Base-by-base conservation (phyloP, 2,888 invertebrate genomes). In the Sympetrum striolatum region DNA sequence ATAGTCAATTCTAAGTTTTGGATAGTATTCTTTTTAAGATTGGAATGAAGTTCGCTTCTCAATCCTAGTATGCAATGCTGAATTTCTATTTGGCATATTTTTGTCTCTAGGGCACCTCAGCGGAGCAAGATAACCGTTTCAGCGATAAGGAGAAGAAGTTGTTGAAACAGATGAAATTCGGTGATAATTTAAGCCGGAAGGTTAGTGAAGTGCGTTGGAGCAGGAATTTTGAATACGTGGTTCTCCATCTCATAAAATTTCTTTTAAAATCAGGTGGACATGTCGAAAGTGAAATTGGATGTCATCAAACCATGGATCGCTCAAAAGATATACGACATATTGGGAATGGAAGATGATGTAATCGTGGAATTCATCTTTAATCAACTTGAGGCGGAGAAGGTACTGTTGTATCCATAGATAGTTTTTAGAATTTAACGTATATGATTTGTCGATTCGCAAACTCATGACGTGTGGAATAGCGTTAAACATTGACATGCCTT, bases 61-160 rank as follows among this genome's bases (percentile, higher is more conserved):
- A 31, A 31, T 31, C 0, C 15, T 2, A 86, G 31, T 12, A 35
- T 10, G 53, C 5, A n/a, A 35, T n/a, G 53, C 31, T 53, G 8
- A 25, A 31, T 35, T 48, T 37, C 5, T n/a, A 73, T 48, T 12
- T 58, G n/a, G 4, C 22, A 53, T 12, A 25, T 90, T 37, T 73
- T 90, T 25, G 39, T 93, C 94, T 15, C 86, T 93, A 99, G 99
- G 99, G 99, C 92, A 99, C 99, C 58, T 99, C 97, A 93, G 98
- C 99, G 91, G 99, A 99, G 94, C 99, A 99, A 95, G 99, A 99
- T 94, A 99, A 98, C 93, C 97, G 99, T 93, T 99, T 99, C 95
- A 98, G 99, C 93, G 99, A 99, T 94, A 99, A 99, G 95, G 99
- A 99, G 95, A 99, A 99, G 95, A 99, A 99, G 94, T 95, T 99